These are phyloP conservation scores for Idris sp. DNA, from an alignment of 1,140 invertebrate species.

Conservation along the genomic window DNA sequence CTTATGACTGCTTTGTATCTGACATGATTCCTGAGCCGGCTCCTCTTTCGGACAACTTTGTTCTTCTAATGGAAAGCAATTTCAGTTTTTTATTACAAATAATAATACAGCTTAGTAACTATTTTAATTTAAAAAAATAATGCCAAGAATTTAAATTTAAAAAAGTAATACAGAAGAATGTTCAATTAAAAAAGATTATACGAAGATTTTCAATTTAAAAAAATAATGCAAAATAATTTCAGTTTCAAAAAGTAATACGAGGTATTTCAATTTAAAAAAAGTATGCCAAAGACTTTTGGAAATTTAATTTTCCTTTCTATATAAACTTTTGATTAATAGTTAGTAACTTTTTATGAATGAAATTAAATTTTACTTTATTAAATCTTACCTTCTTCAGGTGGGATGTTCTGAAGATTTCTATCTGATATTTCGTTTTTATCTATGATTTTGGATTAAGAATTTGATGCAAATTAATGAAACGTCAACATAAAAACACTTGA, in stretches of 20 bases:
- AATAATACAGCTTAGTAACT: background rate
- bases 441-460: conserved; percentile 33
- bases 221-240: too few relatives aligned
- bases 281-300: too few relatives aligned
- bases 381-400: conserved; percentile 14
- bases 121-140: background rate
- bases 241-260: too few relatives aligned
- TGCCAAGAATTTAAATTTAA: too few relatives aligned
- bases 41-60: conserved; percentile 19
- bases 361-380: background rate
- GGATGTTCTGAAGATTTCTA: conserved; percentile 6
- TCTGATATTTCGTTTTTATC: conserved; percentile 18
- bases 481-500: conserved; percentile 6
- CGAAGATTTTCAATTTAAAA: too few relatives aligned
- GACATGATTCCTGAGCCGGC: conserved; percentile 3
- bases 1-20: conserved; percentile 18
- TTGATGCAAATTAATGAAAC: conserved; percentile 27
- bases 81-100: background rate
- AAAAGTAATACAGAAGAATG: too few relatives aligned
- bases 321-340: background rate
- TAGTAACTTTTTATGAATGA: background rate
- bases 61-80: conserved; percentile 25
- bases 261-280: too few relatives aligned
- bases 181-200: too few relatives aligned
- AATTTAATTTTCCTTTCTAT: too few relatives aligned